Evolutionary conservation across 2,113 vertebrate genomes (phyloP).

Genomic region (Phycodurus eques): DNA sequence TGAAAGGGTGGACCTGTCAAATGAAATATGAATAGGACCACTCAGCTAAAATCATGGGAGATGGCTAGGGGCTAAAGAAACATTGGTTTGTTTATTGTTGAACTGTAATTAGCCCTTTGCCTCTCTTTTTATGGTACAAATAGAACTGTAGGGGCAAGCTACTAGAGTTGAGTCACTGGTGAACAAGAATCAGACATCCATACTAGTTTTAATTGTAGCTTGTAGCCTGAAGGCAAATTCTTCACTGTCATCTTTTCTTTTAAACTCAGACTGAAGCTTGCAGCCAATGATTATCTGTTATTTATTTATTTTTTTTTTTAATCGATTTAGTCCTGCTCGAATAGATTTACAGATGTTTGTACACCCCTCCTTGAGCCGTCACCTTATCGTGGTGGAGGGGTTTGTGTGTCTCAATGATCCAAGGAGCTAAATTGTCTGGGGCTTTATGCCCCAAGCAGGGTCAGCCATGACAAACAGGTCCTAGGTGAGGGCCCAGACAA

Average conservation of each 20-base stretch:
- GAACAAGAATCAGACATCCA: conserved; percentile 35
- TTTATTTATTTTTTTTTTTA: conserved; percentile 26
- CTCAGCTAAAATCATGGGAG: conserved; percentile 63
- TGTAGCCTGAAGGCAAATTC: conserved; percentile 15
- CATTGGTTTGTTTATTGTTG: conserved; percentile 60
- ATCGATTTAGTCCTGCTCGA: conserved; percentile 19
- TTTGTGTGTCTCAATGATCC: too few relatives aligned
- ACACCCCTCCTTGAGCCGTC: neutral
- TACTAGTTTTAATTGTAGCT: conserved; percentile 26
- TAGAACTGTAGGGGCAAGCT: conserved; percentile 19
- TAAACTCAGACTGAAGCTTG: conserved; percentile 21
- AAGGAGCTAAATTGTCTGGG: too few relatives aligned
- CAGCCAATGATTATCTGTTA: conserved; percentile 27
- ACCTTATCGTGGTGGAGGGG: too few relatives aligned
- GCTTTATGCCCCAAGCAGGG: too few relatives aligned
- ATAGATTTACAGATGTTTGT: conserved; percentile 27
- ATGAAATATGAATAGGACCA: conserved; percentile 60
- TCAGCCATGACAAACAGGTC: too few relatives aligned
- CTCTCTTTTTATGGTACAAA: conserved; percentile 42
- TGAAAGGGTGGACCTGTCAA: conserved; percentile 67
- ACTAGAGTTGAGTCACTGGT: conserved; percentile 22
- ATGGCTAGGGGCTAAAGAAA: conserved; percentile 57
- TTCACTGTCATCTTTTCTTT: conserved; percentile 8
- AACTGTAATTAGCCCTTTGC: conserved; percentile 60
- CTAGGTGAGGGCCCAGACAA: too few relatives aligned